A percentile compares a stretch with the other conserved stretches of the same genome.
phyloP scores from a whole-genome alignment of 2,797 vertebrate species.

The Crocodylus rhombifer region DNA sequence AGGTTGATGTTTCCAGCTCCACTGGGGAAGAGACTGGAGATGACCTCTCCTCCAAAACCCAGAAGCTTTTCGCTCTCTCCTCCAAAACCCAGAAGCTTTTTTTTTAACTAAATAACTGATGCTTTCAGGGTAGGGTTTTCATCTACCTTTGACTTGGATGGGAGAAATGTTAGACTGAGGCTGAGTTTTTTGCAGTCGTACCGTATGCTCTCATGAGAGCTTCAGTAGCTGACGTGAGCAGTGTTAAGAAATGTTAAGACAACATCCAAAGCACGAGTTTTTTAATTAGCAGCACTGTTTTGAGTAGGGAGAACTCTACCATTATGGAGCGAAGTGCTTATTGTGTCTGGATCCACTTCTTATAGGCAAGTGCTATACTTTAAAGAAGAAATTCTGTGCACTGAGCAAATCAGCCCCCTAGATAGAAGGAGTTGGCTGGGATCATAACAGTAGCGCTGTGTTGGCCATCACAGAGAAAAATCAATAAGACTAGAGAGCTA shows the following conservation, averaged over 20 bases:
- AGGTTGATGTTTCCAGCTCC: neutral
- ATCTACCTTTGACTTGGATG: neutral
- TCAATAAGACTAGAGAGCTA: constrained; percentile 56
- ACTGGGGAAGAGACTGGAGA: neutral
- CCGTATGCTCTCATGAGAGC: neutral
- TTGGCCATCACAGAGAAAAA: constrained; percentile 46
- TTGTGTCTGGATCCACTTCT: neutral
- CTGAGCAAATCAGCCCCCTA: neutral
- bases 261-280: neutral
- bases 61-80: neutral
- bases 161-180: too few species aligned
- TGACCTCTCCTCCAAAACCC: neutral
- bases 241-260: neutral
- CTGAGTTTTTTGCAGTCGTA: neutral
- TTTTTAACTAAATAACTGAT: neutral
- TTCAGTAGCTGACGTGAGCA: neutral
- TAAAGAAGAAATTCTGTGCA: neutral
- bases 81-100: neutral
- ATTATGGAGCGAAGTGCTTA: constrained; percentile 60
- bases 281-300: constrained; percentile 51
- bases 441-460: accelerated
- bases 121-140: neutral
- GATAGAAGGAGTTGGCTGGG: neutral
- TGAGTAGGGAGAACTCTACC: constrained; percentile 61
- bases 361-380: neutral